Evolutionary conservation across 2,113 vertebrate species (phyloP), one percentile per base, ranked within the genome.

Genomic region (Tamias sibiricus): DNA sequence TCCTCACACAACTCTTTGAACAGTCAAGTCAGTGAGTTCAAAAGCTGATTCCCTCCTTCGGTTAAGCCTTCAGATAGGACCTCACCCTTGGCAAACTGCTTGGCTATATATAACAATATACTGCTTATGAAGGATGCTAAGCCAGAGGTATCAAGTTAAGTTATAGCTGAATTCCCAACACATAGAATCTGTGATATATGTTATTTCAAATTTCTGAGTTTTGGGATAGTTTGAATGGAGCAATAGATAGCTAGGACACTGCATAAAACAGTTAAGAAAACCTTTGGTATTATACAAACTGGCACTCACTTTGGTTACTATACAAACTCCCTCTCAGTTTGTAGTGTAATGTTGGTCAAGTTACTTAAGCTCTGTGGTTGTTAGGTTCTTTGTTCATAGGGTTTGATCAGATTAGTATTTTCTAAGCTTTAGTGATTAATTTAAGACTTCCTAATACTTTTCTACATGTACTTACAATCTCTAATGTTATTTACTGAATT

Each of bases 361-460:
- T 49, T 19, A 80, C 22, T 75, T 52, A 49, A 44, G 1, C 8
- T 86, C 24, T 30, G 32, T 87, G 49, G 42, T 24, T 91, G 10
- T 76, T 88, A 72, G 30, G 79, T 90, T 95, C 57, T 28, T 83
- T 90, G 40, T 84, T 75, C 40, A 52, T 52, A 76, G 49, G 5
- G 4, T 89, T 88, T 87, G 47, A 47, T 12, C 42, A 88, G 71
- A 85, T 54, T 87, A 66, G 42, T 49, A 11, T 64, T 85, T 90
- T 4, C 13, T 22, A 92, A 69, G 76, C 4, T 42, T 90, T 26
- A 62, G 35, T 37, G 30, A 71, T 57, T 71, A n/a, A 87, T 6
- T 92, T 71, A 77, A 82, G 37, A 77, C 20, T 64, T 84, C 94
- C 24, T 87, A 94, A 62, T 68, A 75, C 85, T 90, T 95, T 95